Percentiles rank a stretch among this genome's conserved stretches.
Evolutionary conservation across 1,140 invertebrate species (phyloP).

Genomic region (Panagrolaimus sp.): DNA sequence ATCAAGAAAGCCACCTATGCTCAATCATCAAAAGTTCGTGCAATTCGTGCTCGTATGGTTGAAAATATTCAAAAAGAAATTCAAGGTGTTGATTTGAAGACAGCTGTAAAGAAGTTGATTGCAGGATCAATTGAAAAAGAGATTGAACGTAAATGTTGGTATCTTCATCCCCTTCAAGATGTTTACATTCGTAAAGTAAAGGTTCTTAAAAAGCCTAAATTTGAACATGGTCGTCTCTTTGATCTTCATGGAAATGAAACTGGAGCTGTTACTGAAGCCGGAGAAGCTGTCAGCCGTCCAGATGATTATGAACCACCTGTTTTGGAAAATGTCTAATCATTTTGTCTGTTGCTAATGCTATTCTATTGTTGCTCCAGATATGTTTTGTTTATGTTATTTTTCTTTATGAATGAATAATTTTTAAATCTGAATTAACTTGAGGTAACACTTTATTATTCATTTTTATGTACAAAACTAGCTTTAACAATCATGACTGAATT

Average conservation of each 20-base stretch:
- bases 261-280: conserved; percentile 67
- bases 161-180: conserved; percentile 94
- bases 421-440: too few relatives aligned
- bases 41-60: conserved; percentile 69
- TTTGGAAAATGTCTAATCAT: conserved; percentile 85
- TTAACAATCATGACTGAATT: too few relatives aligned
- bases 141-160: conserved; percentile 91
- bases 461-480: too few relatives aligned
- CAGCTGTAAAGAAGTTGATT: conserved; percentile 55
- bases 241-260: conserved; percentile 81
- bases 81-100: conserved; percentile 58
- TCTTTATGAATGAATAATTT: too few relatives aligned
- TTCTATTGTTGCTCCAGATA: too few relatives aligned
- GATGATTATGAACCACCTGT: conserved; percentile 98
- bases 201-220: conserved; percentile 95
- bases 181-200: conserved; percentile 98
- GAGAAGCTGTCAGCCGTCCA: conserved; percentile 77
- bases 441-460: too few relatives aligned
- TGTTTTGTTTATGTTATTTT: too few relatives aligned
- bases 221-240: conserved; percentile 88
- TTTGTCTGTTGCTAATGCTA: too few relatives aligned
- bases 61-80: conserved; percentile 90
- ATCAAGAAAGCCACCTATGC: conserved; percentile 96
- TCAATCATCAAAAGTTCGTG: conserved; percentile 81
- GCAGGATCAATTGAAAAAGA: conserved; percentile 98